Percentiles rank a stretch among this genome's conserved stretches.
Evolutionary conservation across 1,140 invertebrate species (phyloP).

Genomic region (Drosophila fuyamai): DNA sequence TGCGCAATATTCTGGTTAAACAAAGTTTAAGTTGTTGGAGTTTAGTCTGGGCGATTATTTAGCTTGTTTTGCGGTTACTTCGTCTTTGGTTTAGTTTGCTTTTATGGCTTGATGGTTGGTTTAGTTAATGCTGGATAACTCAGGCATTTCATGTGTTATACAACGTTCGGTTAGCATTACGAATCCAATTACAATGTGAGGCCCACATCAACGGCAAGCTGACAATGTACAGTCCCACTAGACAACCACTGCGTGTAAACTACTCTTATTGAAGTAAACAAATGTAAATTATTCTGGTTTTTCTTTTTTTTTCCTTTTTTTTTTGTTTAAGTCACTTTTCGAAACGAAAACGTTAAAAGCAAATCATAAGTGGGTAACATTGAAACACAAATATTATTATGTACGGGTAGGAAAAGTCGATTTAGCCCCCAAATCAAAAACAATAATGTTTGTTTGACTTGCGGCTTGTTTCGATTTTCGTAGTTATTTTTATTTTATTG

Average conservation of each 20-base stretch:
- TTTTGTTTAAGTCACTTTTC: constrained; percentile 53
- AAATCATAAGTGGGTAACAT: constrained; percentile 77
- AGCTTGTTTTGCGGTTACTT: constrained; percentile 54
- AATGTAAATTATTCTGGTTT: constrained; percentile 55
- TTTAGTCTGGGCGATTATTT: constrained; percentile 77
- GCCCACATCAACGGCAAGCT: constrained; percentile 89
- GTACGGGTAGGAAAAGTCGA: constrained; percentile 50
- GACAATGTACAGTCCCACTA: constrained; percentile 87
- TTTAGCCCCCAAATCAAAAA: constrained; percentile 37
- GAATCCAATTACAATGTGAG: constrained; percentile 85
- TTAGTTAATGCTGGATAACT: constrained; percentile 43
- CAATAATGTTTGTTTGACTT: constrained; percentile 50
- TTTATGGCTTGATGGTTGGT: constrained; percentile 44
- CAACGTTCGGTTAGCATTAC: constrained; percentile 80
- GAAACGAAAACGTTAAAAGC: constrained; percentile 73
- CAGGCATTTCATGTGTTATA: constrained; percentile 55
- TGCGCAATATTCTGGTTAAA: constrained; percentile 84
- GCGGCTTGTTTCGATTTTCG: constrained; percentile 51
- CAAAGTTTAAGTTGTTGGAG: constrained; percentile 68
- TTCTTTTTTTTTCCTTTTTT: constrained; percentile 42
- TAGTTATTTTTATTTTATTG: constrained; percentile 18
- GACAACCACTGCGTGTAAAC: constrained; percentile 85
- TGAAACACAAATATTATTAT: constrained; percentile 58
- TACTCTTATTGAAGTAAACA: constrained; percentile 85
- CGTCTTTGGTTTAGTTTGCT: constrained; percentile 57